Percentiles rank a stretch among this genome's conserved stretches.
Evolutionary conservation across 2,888 invertebrate species (phyloP).

Genomic region (Trachelus troglodyta): DNA sequence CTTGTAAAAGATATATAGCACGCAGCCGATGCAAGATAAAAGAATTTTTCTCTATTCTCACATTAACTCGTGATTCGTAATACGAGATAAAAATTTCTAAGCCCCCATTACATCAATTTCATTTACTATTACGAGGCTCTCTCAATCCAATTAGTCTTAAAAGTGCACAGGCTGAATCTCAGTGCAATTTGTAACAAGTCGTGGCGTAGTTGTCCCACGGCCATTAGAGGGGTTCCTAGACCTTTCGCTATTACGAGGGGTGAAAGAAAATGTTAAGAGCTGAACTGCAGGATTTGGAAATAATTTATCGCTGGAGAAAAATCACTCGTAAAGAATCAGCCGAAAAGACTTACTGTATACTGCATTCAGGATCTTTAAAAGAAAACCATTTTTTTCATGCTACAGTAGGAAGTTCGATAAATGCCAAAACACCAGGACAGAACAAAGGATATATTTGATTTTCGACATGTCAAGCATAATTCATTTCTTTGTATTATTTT

Average conservation of each 20-base stretch:
- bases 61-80: neutral
- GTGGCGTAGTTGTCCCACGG: neutral
- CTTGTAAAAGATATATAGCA: neutral
- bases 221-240: neutral
- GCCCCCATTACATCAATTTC: neutral
- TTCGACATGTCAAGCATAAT: neutral
- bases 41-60: neutral
- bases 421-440: neutral
- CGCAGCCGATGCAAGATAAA: neutral
- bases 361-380: neutral
- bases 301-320: neutral
- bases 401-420: neutral
- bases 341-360: neutral
- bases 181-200: neutral
- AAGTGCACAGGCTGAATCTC: neutral
- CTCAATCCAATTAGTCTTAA: neutral
- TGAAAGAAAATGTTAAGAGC: neutral
- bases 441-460: neutral
- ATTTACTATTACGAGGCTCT: neutral
- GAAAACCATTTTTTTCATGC: neutral
- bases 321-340: neutral
- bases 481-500: neutral
- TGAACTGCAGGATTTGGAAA: neutral
- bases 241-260: neutral
- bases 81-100: neutral